Base-by-base conservation (phyloP, 2,113 vertebrate species). In the Tragelaphus scriptus region DNA sequence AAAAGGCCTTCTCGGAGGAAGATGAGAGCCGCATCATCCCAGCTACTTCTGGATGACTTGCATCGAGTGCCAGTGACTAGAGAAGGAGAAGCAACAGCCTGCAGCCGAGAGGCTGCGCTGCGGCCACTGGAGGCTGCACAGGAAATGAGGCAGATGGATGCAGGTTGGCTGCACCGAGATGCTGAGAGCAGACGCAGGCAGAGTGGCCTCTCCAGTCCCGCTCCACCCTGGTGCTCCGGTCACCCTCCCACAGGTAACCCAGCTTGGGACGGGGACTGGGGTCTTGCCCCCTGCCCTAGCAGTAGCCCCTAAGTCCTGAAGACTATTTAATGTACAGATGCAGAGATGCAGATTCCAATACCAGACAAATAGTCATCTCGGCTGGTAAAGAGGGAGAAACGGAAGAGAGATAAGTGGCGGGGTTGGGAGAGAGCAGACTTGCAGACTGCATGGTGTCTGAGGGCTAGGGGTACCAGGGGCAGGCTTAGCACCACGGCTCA, bases 61-160 rank as follows among this genome's bases (percentile, higher is more conserved):
- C 0, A 0, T 85, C 19, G 91, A 98, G 98, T 81, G 86, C 98
- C 95, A 81, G 93, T 85, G 90, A 89, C 96, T 79, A 71, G 94
- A 85, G 94, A 97, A 97, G 95, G 98, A 98, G 98, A 98, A 98
- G 92, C 96, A 95, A 98, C 95, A 91, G 95, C 90, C 96, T 95
- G 79, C 92, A 91, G 96, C 96, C 97, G n/a, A 53, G 40, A 71
- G 36, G 95, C 49, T 85, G 2, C 32, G 0, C 92, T 53, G 80
- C 75, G 1, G 0, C 56, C 56, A 11, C 3, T 0, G 53, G 77
- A 0, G 96, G 94, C 97, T 95, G 90, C 93, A 89, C 92, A 98
- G 98, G 96, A 99, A 98, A 97, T 97, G 58, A 98, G 98, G 98
- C 98, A 93, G 97, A 95, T 91, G 98, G 88, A 58, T 1, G 79